Conservation (phyloP, 2,888 invertebrate genomes). For the Hymenopus coronatus region DNA sequence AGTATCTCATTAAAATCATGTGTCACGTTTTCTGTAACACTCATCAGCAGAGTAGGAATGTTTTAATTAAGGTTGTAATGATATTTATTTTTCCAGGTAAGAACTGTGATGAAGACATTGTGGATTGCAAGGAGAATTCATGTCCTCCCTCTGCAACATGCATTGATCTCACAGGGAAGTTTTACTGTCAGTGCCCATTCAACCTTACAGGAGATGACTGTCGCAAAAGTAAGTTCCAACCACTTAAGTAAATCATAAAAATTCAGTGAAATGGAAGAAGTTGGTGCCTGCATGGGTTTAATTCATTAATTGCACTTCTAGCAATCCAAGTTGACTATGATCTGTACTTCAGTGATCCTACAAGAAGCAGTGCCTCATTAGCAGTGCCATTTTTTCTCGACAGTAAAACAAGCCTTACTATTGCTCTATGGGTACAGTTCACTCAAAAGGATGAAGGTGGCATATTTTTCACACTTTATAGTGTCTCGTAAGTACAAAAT, state of each 20-base stretch:
- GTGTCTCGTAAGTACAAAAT: constrained; percentile 65
- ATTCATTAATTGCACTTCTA: constrained; percentile 42
- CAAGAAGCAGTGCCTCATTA: constrained; percentile 87
- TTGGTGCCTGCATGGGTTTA: background rate
- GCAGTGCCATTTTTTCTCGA: constrained; percentile 82
- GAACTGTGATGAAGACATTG: constrained; percentile 87
- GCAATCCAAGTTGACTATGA: constrained; percentile 99
- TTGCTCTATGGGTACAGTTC: constrained; percentile 96
- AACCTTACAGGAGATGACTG: constrained; percentile 96
- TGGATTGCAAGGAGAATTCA: constrained; percentile 89
- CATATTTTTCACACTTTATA: constrained; percentile 89
- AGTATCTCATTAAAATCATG: no score
- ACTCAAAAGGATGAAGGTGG: constrained; percentile 88
- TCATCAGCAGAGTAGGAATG: no score
- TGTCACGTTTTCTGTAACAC: no score
- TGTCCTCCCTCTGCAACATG: constrained; percentile 93
- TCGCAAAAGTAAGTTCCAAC: constrained; percentile 72
- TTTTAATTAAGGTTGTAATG: no score
- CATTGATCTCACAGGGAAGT: constrained; percentile 84
- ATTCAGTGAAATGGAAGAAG: background rate
- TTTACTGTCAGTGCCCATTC: constrained; percentile 96
- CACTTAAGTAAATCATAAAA: background rate
- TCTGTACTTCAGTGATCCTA: constrained; percentile 88
- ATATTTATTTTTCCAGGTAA: constrained; percentile 54
- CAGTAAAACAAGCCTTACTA: constrained; percentile 73